A percentile compares a stretch with the other conserved stretches of the same genome.
These are phyloP conservation scores for Stenchaetothrips biformis DNA, from an alignment of 2,888 invertebrate species.

Conservation along the genomic window DNA sequence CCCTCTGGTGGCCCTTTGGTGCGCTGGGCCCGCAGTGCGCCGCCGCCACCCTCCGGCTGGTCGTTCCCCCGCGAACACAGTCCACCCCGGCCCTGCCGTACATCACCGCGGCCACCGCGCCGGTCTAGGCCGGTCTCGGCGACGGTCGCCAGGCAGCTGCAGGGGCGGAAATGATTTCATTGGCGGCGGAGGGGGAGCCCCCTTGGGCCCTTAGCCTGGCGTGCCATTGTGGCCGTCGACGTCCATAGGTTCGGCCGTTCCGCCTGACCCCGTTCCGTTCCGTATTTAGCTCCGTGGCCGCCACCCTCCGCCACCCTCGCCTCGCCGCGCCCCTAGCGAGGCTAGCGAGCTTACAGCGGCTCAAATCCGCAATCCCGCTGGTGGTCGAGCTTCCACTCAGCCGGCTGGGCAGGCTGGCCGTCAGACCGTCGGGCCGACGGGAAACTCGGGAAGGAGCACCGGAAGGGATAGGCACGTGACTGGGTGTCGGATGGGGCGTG, in stretches of 20 bases:
- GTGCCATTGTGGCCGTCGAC: neutral
- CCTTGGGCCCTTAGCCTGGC: neutral
- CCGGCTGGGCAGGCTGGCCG: neutral
- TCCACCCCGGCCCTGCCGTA: too few relatives aligned
- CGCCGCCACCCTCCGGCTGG: too few relatives aligned
- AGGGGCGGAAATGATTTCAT: neutral
- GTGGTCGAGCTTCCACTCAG: neutral
- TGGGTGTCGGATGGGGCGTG: neutral
- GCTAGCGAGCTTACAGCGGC: neutral
- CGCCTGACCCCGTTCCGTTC: slow-evolving; percentile 19
- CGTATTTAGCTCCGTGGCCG: slow-evolving; percentile 3
- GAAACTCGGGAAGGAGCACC: neutral
- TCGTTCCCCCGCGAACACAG: too few relatives aligned
- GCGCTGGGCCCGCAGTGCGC: too few relatives aligned
- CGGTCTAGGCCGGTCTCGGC: too few relatives aligned
- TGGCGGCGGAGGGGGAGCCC: neutral
- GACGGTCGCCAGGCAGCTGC: neutral
- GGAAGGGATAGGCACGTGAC: neutral
- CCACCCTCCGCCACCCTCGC: too few relatives aligned
- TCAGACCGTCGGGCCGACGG: too few relatives aligned
- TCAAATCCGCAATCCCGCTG: neutral
- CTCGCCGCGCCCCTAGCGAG: neutral
- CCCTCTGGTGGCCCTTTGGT: too few relatives aligned
- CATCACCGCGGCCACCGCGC: too few relatives aligned
- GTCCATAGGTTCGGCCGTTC: neutral